phyloP scores from a whole-genome alignment of 2,113 vertebrate genomes.

The Trochalopteron elliotii region DNA sequence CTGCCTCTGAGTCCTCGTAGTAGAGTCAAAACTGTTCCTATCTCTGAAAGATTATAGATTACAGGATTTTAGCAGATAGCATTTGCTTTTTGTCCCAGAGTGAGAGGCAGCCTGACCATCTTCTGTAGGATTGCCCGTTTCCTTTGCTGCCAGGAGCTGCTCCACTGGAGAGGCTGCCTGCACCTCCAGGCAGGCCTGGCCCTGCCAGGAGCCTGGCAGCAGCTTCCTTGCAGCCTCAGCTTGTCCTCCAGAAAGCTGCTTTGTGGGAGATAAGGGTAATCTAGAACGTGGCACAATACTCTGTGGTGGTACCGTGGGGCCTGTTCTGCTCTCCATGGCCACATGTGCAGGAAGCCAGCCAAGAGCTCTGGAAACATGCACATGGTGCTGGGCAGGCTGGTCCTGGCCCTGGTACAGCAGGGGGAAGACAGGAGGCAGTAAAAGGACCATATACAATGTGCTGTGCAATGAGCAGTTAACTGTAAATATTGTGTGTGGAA shows the following conservation, averaged over 20 bases:
- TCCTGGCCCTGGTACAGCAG: background rate
- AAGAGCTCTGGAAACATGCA: background rate
- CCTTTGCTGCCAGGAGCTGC: background rate
- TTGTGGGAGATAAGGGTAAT: background rate
- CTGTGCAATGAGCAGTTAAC: background rate
- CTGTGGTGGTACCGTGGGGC: fast-evolving
- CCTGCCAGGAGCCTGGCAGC: background rate
- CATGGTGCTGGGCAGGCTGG: background rate
- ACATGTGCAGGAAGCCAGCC: background rate
- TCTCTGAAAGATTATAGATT: background rate
- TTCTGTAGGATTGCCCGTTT: background rate
- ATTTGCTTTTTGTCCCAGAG: background rate
- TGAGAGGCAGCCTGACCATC: background rate
- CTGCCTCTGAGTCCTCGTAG: background rate
- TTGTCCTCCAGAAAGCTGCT: background rate
- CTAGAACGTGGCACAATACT: background rate
- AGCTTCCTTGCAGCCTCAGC: background rate
- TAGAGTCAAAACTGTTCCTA: background rate
- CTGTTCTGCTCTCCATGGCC: background rate
- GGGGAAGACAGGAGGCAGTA: background rate
- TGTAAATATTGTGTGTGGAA: background rate
- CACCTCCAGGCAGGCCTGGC: background rate
- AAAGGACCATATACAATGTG: fast-evolving
- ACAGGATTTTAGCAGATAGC: background rate
- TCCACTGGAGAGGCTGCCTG: background rate